Evolutionary conservation across 2,797 vertebrate genomes (phyloP).

Genomic region (Naso thynnoides): DNA sequence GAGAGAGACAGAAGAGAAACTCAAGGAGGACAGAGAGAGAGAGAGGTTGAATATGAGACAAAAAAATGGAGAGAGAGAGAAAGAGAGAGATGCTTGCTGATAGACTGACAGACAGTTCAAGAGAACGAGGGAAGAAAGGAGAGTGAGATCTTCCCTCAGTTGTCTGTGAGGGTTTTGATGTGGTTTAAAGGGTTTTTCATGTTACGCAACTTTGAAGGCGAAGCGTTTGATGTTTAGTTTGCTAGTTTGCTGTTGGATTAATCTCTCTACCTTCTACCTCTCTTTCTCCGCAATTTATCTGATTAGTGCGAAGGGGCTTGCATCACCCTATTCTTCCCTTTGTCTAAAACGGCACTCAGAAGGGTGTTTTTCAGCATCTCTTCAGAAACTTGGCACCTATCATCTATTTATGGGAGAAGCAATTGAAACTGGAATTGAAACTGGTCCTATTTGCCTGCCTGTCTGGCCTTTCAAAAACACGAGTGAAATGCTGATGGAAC

Average conservation of each 20-base stretch:
- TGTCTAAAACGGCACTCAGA: constrained; percentile 65
- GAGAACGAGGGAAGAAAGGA: constrained; percentile 69
- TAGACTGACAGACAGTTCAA: constrained; percentile 69
- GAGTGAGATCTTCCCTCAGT: constrained; percentile 75
- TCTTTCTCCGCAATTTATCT: constrained; percentile 67
- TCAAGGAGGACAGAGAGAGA: constrained; percentile 31
- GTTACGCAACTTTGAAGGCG: constrained; percentile 84
- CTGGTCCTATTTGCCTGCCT: constrained; percentile 77
- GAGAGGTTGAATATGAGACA: constrained; percentile 46
- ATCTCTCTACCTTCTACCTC: constrained; percentile 66
- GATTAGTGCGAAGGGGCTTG: constrained; percentile 68
- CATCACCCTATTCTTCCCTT: constrained; percentile 64
- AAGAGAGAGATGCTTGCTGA: constrained; percentile 46
- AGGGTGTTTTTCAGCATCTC: constrained; percentile 71
- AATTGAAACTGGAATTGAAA: constrained; percentile 72
- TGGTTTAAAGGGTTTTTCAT: constrained; percentile 80
- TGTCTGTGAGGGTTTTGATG: constrained; percentile 78
- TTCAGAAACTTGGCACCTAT: constrained; percentile 74
- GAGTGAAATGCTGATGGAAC: constrained; percentile 79
- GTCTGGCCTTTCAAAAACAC: constrained; percentile 75
- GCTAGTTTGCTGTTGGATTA: constrained; percentile 80
- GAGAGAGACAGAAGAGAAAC: constrained; percentile 19
- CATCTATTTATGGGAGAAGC: constrained; percentile 76
- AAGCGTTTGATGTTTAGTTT: constrained; percentile 80
- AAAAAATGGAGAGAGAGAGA: constrained; percentile 25